These are phyloP conservation scores for Pao palembangensis DNA, from an alignment of 2,113 vertebrate genomes.

Conservation along the genomic window DNA sequence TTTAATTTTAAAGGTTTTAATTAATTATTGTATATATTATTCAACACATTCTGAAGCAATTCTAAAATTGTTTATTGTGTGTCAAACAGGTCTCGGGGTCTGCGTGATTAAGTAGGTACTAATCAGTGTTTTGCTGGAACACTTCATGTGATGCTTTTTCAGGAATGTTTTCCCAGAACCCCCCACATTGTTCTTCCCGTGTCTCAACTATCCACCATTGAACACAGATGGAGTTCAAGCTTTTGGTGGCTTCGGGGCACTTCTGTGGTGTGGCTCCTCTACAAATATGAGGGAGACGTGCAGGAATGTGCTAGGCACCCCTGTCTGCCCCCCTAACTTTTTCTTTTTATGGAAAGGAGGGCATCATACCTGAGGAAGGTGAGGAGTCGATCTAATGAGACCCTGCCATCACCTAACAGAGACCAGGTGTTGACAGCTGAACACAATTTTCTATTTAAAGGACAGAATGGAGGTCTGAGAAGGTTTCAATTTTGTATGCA, in stretches of 20 bases:
- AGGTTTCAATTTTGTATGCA: slow-evolving; percentile 64
- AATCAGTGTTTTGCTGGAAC: slow-evolving; percentile 17
- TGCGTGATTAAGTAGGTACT: slow-evolving; percentile 20
- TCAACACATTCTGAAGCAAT: neutral
- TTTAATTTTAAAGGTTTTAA: neutral
- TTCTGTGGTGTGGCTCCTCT: slow-evolving; percentile 49
- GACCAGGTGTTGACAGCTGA: slow-evolving; percentile 64
- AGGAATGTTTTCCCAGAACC: slow-evolving; percentile 55
- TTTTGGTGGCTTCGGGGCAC: slow-evolving; percentile 48
- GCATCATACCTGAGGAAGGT: slow-evolving; percentile 48
- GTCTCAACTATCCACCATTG: slow-evolving; percentile 46
- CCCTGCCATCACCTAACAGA: slow-evolving; percentile 63
- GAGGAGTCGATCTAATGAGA: slow-evolving; percentile 60
- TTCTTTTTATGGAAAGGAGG: slow-evolving; percentile 10
- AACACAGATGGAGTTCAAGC: slow-evolving; percentile 59
- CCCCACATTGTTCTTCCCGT: slow-evolving; percentile 38
- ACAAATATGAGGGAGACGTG: slow-evolving; percentile 62
- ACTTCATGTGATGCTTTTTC: slow-evolving; percentile 41
- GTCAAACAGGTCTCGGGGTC: slow-evolving; percentile 11
- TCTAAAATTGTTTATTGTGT: neutral
- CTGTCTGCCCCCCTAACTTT: slow-evolving; percentile 37
- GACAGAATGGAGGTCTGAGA: slow-evolving; percentile 31
- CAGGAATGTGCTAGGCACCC: slow-evolving; percentile 66
- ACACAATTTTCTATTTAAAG: slow-evolving; percentile 38
- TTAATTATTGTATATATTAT: too few species aligned